Evolutionary conservation across 2,888 invertebrate species (phyloP).

Genomic region (Lysandra coridon): DNA sequence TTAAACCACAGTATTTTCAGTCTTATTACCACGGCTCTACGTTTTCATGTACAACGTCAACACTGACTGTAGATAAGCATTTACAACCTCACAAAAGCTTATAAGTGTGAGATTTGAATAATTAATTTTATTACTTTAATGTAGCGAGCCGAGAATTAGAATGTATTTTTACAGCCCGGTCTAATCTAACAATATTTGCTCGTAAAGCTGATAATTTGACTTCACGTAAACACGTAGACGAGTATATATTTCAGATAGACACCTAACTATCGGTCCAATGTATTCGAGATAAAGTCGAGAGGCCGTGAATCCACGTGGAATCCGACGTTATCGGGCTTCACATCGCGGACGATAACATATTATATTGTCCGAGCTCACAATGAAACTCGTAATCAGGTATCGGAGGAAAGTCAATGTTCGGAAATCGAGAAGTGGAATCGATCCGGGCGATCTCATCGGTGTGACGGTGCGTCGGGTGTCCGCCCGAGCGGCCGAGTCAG

Average conservation of each 20-base stretch:
- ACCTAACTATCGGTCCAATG: slow-evolving; percentile 4
- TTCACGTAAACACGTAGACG: neutral
- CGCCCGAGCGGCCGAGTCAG: slow-evolving; percentile 63
- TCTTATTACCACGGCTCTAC: slow-evolving; percentile 32
- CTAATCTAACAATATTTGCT: neutral
- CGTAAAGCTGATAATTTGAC: slow-evolving; percentile 3
- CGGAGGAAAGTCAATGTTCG: slow-evolving; percentile 45
- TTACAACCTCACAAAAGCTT: slow-evolving; percentile 26
- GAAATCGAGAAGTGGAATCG: slow-evolving; percentile 54
- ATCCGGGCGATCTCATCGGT: slow-evolving; percentile 57
- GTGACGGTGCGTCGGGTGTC: slow-evolving; percentile 70
- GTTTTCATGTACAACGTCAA: slow-evolving; percentile 30
- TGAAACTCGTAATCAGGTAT: slow-evolving; percentile 44
- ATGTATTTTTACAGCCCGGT: neutral
- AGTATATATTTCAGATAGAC: slow-evolving; percentile 3
- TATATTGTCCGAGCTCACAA: slow-evolving; percentile 49
- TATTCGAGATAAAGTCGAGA: slow-evolving; percentile 22
- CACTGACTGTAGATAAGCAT: slow-evolving; percentile 2
- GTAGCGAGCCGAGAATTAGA: neutral
- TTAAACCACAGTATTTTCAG: slow-evolving; percentile 31
- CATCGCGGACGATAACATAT: slow-evolving; percentile 58
- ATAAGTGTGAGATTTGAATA: neutral
- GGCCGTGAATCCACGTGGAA: slow-evolving; percentile 21
- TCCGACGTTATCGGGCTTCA: slow-evolving; percentile 32
- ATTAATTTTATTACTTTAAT: slow-evolving; percentile 23